These are phyloP conservation scores for Campoplex capitator DNA, from an alignment of 2,888 invertebrate genomes.

Conservation along the genomic window DNA sequence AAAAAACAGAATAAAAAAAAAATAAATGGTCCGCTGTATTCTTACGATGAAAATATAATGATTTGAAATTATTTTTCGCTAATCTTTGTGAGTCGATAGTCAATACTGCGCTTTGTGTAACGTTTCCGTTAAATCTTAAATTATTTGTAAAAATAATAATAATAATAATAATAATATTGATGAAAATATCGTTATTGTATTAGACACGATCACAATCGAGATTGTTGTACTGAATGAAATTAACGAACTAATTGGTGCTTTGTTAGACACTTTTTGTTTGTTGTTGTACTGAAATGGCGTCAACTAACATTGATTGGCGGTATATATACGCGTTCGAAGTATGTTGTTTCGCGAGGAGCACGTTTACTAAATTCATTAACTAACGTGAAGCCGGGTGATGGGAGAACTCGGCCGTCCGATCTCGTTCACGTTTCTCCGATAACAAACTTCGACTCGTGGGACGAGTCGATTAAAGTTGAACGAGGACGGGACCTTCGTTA, in stretches of 20 bases:
- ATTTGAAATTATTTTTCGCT: constrained; percentile 50
- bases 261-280: constrained; percentile 58
- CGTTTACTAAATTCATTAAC: constrained; percentile 21
- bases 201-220: constrained; percentile 64
- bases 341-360: constrained; percentile 8
- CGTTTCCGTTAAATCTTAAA: constrained; percentile 50
- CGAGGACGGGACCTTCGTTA: constrained; percentile 53
- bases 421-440: constrained; percentile 5
- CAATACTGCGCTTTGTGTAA: constrained; percentile 63
- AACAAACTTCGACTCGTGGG: background rate
- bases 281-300: constrained; percentile 75
- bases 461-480: constrained; percentile 60
- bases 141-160: constrained; percentile 29
- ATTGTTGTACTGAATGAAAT: constrained; percentile 68
- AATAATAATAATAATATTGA: constrained; percentile 46
- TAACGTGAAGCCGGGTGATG: constrained; percentile 31
- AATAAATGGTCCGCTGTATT: background rate
- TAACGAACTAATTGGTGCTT: constrained; percentile 61
- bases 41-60: constrained; percentile 18
- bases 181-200: constrained; percentile 61
- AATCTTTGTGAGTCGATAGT: constrained; percentile 68
- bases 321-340: constrained; percentile 46
- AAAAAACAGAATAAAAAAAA: background rate
- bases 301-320: constrained; percentile 67
- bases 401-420: background rate